Conservation (phyloP, 2,113 vertebrate genomes). For the Mugil cephalus region DNA sequence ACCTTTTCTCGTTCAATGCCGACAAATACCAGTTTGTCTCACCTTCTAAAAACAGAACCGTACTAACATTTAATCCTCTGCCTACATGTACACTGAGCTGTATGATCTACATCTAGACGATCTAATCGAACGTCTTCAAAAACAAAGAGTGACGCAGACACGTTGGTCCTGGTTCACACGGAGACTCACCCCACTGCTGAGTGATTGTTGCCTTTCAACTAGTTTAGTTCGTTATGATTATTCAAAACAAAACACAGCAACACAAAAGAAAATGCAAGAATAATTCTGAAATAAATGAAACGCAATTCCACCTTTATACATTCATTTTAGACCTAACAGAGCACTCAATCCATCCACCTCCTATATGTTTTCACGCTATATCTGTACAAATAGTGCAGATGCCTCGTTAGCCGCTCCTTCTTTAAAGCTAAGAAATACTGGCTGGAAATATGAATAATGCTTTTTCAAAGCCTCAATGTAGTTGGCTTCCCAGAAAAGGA, state of each 20-base stretch:
- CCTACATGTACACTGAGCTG: constrained; percentile 15
- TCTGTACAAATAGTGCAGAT: constrained; percentile 9
- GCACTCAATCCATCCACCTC: too few species aligned
- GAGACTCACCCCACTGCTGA: not conserved
- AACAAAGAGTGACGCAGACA: constrained; percentile 18
- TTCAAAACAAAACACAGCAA: constrained; percentile 49
- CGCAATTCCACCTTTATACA: constrained; percentile 32
- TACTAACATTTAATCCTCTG: not conserved
- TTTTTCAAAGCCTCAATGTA: not conserved
- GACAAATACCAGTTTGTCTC: constrained; percentile 31
- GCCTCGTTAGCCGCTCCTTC: constrained; percentile 12
- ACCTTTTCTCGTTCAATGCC: constrained; percentile 1
- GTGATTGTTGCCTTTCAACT: not conserved
- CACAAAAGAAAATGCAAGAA: constrained; percentile 27
- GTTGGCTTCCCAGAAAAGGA: not conserved
- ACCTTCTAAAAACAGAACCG: not conserved
- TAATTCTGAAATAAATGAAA: constrained; percentile 9
- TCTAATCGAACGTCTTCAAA: not conserved
- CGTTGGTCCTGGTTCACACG: constrained; percentile 46
- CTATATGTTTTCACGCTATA: not conserved
- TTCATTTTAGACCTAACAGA: constrained; percentile 27
- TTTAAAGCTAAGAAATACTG: constrained; percentile 14
- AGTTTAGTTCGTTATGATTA: constrained; percentile 2
- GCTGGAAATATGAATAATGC: constrained; percentile 3
- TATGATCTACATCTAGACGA: not conserved